phyloP scores from a whole-genome alignment of 2,113 vertebrate species.

The Turdus rufiventris region DNA sequence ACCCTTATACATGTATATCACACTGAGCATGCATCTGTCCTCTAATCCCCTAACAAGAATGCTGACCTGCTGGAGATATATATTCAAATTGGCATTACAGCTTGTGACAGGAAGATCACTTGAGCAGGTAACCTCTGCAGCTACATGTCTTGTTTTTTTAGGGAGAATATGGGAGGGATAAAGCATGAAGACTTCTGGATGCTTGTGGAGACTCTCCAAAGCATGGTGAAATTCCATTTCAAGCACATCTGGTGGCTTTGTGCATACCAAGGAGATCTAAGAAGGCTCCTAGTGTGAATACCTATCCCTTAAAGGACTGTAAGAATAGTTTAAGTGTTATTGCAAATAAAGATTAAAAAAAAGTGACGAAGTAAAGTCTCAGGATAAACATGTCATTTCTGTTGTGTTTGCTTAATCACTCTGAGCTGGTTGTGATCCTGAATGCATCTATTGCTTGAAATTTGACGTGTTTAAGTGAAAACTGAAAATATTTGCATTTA shows the following conservation, averaged over 20 bases:
- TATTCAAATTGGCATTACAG: not conserved
- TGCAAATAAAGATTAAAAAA: not conserved
- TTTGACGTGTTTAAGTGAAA: not conserved
- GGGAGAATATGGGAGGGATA: not conserved
- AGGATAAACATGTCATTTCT: not conserved
- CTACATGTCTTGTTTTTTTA: not conserved
- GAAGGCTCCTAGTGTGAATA: not conserved
- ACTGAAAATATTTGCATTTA: not conserved
- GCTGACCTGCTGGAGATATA: not conserved
- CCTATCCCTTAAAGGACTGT: not conserved
- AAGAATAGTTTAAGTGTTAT: not conserved
- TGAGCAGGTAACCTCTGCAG: not conserved
- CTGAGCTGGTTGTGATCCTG: not conserved
- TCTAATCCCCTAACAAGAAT: not conserved
- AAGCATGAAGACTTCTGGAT: not conserved
- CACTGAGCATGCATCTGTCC: not conserved
- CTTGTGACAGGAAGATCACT: not conserved
- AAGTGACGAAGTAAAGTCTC: not conserved
- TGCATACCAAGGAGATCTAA: not conserved
- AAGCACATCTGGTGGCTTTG: not conserved
- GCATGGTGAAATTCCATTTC: not conserved
- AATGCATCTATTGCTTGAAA: not conserved
- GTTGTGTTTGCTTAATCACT: not conserved
- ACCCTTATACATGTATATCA: too few species aligned
- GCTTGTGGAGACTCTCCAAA: not conserved